These are phyloP conservation scores for Rhabdophis nuchalis DNA, from an alignment of 2,797 vertebrate species.

Conservation along the genomic window DNA sequence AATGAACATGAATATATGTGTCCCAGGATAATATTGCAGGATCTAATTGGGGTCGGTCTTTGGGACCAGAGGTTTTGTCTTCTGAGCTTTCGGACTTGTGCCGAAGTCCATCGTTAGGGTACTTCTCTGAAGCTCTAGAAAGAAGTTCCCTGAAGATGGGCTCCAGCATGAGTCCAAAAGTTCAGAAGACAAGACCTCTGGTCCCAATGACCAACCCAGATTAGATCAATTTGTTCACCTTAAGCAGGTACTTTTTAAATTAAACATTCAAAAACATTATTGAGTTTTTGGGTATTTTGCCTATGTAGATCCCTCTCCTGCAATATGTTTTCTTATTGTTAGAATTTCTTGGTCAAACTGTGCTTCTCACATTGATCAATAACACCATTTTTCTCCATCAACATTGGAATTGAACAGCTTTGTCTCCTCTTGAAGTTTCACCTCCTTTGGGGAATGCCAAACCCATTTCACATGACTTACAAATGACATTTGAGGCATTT, in stretches of 20 bases:
- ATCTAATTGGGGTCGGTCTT: not conserved
- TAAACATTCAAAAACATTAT: not conserved
- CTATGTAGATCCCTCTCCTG: not conserved
- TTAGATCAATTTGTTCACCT: not conserved
- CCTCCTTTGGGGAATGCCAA: not conserved
- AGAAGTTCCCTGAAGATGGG: not conserved
- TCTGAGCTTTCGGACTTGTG: not conserved
- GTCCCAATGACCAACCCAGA: not conserved
- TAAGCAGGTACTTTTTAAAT: not conserved
- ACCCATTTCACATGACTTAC: not conserved
- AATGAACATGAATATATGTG: no score
- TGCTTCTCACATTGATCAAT: not conserved
- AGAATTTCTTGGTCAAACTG: not conserved
- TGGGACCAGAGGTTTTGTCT: not conserved
- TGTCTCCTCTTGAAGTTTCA: not conserved
- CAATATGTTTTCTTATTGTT: not conserved
- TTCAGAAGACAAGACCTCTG: not conserved
- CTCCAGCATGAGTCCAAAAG: not conserved
- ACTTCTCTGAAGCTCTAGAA: no score
- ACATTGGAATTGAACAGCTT: not conserved
- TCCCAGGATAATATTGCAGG: no score
- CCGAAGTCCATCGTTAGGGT: no score
- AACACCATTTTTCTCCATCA: not conserved
- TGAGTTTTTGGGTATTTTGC: not conserved
- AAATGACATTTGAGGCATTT: not conserved